Percentiles rank a stretch among this genome's conserved stretches.
These are phyloP conservation scores for Lepidocyrtinus sp. DNA, from an alignment of 2,888 invertebrate species.

Conservation along the genomic window DNA sequence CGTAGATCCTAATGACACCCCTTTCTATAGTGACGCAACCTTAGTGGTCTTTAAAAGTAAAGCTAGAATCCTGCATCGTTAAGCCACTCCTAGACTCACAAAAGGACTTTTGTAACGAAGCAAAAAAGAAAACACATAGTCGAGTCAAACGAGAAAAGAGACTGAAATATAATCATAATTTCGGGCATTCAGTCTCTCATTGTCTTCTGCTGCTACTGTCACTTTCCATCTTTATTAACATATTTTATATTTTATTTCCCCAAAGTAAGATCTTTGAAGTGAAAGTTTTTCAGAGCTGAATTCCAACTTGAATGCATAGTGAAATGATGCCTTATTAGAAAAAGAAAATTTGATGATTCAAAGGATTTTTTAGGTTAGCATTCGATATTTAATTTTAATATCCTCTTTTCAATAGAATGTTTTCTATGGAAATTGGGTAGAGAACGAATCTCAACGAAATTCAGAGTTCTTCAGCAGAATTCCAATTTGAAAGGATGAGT, in stretches of 20 bases:
- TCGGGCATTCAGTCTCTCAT: neutral
- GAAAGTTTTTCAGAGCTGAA: too few species aligned
- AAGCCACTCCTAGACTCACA: neutral
- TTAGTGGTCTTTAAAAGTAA: neutral
- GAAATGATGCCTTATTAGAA: neutral
- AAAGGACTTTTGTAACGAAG: neutral
- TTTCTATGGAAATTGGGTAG: neutral
- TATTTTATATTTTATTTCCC: neutral
- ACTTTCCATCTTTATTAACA: neutral
- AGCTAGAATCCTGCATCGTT: slow-evolving; percentile 2
- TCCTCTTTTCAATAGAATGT: neutral
- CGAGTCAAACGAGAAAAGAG: too few species aligned
- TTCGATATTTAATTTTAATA: neutral
- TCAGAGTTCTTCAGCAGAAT: neutral
- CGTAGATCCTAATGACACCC: slow-evolving; percentile 4
- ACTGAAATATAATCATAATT: slow-evolving; percentile 4
- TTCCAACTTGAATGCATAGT: neutral
- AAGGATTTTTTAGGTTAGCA: neutral
- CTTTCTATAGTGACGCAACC: neutral
- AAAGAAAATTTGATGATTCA: neutral
- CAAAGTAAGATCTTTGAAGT: too few species aligned
- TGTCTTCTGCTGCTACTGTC: neutral
- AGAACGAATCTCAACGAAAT: neutral
- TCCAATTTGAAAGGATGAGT: neutral
- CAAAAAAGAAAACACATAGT: neutral